Base-by-base conservation (phyloP, 2,888 invertebrate species). In the Meteorus colon region DNA sequence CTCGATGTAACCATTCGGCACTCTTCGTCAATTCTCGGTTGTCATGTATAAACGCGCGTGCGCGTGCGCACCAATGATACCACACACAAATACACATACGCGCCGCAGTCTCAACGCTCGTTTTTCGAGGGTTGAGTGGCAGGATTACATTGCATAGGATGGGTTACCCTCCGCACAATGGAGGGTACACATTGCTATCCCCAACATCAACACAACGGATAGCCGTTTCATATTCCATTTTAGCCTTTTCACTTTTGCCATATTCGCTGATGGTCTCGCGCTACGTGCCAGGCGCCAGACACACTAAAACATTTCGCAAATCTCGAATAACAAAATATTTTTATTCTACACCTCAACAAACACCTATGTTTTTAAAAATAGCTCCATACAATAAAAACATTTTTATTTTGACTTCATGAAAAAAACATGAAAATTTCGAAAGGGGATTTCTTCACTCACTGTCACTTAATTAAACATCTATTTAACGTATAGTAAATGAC, bases 1-100 rank as follows among this genome's bases (percentile, higher is more conserved):
- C 86, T 83, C 83, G 82, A 86, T 86, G 86, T 82, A 63, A 41
- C 19, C 24, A 10, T 48, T 86, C 88, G 89, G 75, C 55, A 31
- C n/a, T 76, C n/a, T 78, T 80, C 86, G 86, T 31, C 60, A 27
- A 34, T 69, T 19, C 78, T 81, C 83, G 84, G 60, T 1, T 55
- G 75, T 71, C 34, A 55, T 19, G n/a, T 19, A 55, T 55, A 19
- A 55, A 55, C 19, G 51, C 62, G 66, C 71, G 74, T 66, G 62
- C 31, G 34, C 79, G 76, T 37, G 31, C 68, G 34, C 48, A 31
- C 14, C 37, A 37, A 60, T 34, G 65, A 51, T 67, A 60, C 66
- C 66, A 24, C 55, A 37, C 69, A n/a, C 37, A 29, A 27, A 45
- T 24, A 31, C 37, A 65, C 55, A 68, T 68, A 51, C 16, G 27